Conservation (phyloP, 2,797 vertebrate species). For the Hypotaenidia okinawae region DNA sequence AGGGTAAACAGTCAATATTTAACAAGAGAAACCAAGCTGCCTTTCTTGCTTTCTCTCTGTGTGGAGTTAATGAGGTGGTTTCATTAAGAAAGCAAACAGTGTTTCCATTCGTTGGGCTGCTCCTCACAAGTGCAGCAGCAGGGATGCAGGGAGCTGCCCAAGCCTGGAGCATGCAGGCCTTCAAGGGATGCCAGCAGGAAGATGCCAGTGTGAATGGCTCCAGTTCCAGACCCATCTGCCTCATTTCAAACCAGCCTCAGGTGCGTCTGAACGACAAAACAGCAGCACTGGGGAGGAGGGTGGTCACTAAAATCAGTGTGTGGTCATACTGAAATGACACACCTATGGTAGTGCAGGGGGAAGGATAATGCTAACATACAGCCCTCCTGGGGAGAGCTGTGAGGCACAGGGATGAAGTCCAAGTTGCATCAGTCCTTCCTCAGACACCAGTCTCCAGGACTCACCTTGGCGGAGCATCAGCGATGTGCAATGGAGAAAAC, state of each 20-base stretch:
- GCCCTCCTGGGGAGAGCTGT: too few relatives aligned
- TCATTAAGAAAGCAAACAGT: not conserved
- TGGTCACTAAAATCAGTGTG: rapidly evolving
- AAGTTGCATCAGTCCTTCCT: not conserved
- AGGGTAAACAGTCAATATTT: not conserved
- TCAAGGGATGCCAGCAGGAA: not conserved
- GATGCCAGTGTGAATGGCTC: not conserved
- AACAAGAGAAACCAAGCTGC: not conserved
- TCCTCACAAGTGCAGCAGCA: not conserved
- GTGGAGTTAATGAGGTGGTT: conserved; percentile 31
- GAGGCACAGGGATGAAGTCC: not conserved
- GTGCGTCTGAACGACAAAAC: rapidly evolving
- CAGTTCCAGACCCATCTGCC: not conserved
- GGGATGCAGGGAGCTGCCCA: not conserved
- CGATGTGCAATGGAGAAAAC: not conserved
- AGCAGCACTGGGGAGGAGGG: not conserved
- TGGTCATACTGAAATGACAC: too few relatives aligned
- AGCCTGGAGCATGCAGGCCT: rapidly evolving
- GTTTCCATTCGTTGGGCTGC: not conserved
- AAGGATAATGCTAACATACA: rapidly evolving
- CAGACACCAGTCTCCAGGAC: rapidly evolving
- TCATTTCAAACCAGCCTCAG: not conserved
- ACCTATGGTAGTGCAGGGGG: rapidly evolving
- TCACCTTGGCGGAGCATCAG: not conserved
- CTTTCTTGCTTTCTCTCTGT: not conserved